phyloP scores from a whole-genome alignment of 2,797 vertebrate genomes.

The Protonibea diacanthus region DNA sequence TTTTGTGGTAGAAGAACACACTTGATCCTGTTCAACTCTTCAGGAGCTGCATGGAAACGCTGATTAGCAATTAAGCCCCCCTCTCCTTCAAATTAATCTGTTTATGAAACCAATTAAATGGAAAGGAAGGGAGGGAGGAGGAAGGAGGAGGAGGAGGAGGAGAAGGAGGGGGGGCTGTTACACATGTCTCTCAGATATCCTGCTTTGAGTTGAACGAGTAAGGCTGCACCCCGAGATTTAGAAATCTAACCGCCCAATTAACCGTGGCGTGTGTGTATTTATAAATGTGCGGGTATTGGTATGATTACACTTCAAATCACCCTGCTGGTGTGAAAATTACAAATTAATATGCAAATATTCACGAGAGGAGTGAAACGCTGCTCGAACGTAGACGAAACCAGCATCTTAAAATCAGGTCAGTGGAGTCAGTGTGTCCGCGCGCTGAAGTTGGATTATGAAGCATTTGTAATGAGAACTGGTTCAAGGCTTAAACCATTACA shows the following conservation, averaged over 20 bases:
- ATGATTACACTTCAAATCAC: constrained; percentile 79
- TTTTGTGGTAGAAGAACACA: constrained; percentile 81
- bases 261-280: constrained; percentile 75
- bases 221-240: constrained; percentile 83
- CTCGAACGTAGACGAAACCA: constrained; percentile 47
- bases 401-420: constrained; percentile 76
- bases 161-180: constrained; percentile 63
- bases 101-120: constrained; percentile 90
- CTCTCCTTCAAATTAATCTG: constrained; percentile 88
- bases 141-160: neutral
- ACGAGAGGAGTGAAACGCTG: constrained; percentile 48
- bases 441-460: constrained; percentile 66
- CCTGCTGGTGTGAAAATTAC: constrained; percentile 73
- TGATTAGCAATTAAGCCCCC: constrained; percentile 88
- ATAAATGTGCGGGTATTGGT: constrained; percentile 70
- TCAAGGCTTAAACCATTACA: constrained; percentile 51
- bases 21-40: constrained; percentile 86
- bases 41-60: constrained; percentile 82
- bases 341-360: constrained; percentile 80
- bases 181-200: constrained; percentile 82
- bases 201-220: constrained; percentile 81
- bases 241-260: constrained; percentile 84
- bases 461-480: constrained; percentile 64
- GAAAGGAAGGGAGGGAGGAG: constrained; percentile 55
- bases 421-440: constrained; percentile 45